Evolutionary conservation across 1,140 invertebrate species (phyloP).

Genomic region (Anthonomus grandis): DNA sequence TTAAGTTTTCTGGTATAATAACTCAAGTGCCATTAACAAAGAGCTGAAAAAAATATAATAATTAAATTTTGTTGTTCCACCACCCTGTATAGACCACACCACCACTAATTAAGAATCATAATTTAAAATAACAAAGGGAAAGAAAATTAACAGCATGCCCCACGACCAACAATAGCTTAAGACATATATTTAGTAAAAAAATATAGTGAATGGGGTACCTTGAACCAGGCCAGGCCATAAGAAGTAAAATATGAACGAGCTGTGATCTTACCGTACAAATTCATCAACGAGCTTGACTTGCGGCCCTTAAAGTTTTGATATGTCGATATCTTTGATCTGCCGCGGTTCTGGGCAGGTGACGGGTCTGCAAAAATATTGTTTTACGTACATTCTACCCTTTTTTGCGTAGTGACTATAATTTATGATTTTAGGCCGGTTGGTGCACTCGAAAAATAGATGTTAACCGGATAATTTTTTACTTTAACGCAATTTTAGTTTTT

Average conservation of each 20-base stretch:
- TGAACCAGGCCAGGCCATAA: conserved; percentile 28
- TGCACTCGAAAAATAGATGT: no score
- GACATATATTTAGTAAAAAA: conserved; percentile 38
- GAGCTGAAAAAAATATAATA: no score
- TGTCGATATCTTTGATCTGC: conserved; percentile 77
- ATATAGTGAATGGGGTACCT: conserved; percentile 26
- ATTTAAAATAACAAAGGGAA: conserved; percentile 4
- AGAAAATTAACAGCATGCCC: conserved; percentile 36
- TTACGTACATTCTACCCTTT: conserved; percentile 58
- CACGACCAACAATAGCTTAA: conserved; percentile 39
- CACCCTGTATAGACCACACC: no score
- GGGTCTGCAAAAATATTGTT: conserved; percentile 55
- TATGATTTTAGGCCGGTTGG: no score
- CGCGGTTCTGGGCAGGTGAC: conserved; percentile 69
- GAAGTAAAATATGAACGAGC: conserved; percentile 26
- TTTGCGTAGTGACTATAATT: no score
- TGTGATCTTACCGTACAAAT: conserved; percentile 82
- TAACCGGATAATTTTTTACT: no score
- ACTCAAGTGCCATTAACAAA: no score
- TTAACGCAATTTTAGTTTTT: no score
- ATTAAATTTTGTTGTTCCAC: no score
- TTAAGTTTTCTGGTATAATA: no score
- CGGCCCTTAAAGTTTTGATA: conserved; percentile 82
- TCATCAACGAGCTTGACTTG: conserved; percentile 91
- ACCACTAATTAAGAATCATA: no score